Evolutionary conservation across 2,113 vertebrate species (phyloP).

Genomic region (Naja naja): DNA sequence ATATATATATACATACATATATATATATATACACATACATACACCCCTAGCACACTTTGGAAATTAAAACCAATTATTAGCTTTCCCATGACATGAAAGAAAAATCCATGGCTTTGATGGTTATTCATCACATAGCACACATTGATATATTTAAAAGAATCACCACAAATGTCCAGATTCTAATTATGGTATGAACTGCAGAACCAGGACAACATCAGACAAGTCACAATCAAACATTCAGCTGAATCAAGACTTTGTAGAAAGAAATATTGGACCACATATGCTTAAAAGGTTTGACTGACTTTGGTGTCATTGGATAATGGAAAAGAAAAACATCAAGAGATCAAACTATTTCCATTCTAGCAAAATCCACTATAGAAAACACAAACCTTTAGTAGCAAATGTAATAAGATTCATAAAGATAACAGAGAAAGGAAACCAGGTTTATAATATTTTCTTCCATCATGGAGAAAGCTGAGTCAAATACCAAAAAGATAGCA

Average conservation of each 20-base stretch:
- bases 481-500: neutral
- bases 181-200: neutral
- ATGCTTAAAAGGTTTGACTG: neutral
- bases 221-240: neutral
- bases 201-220: neutral
- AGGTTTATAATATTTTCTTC: fast-evolving
- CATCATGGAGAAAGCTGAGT: neutral
- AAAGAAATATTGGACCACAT: neutral
- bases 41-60: neutral
- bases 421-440: neutral
- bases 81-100: neutral
- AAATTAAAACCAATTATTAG: neutral
- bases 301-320: fast-evolving
- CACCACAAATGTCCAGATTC: neutral
- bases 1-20: too few species aligned
- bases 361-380: neutral
- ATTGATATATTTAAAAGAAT: neutral
- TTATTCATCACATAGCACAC: neutral
- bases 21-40: too few species aligned
- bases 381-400: neutral
- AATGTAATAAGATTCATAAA: neutral
- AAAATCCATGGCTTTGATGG: neutral
- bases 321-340: fast-evolving
- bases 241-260: neutral
- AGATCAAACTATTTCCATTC: neutral